phyloP scores from a whole-genome alignment of 1,140 invertebrate genomes.

The Cotesia chilonis region DNA sequence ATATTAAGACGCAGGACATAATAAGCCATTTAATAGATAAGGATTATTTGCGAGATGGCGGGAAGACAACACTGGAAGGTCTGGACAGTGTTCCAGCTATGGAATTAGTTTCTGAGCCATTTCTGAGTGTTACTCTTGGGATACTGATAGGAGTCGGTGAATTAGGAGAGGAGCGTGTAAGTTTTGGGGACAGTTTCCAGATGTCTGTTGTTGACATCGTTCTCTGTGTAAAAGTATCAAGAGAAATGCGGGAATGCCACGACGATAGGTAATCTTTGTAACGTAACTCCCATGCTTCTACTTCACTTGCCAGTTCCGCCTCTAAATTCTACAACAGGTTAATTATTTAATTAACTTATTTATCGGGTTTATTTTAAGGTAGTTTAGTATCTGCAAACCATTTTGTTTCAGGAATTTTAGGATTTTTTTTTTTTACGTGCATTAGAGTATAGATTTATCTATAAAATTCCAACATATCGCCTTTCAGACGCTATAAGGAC shows the following conservation, averaged over 20 bases:
- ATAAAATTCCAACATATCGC: too few relatives aligned
- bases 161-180: slow-evolving; percentile 52
- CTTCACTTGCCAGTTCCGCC: slow-evolving; percentile 59
- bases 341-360: slow-evolving; percentile 28
- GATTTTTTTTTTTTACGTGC: too few relatives aligned
- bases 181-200: slow-evolving; percentile 50
- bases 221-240: slow-evolving; percentile 53
- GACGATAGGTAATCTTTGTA: slow-evolving; percentile 60
- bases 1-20: not conserved
- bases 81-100: slow-evolving; percentile 53
- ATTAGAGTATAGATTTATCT: too few relatives aligned
- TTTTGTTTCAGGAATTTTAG: slow-evolving; percentile 32
- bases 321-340: slow-evolving; percentile 64
- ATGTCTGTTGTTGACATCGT: slow-evolving; percentile 40
- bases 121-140: slow-evolving; percentile 57
- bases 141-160: slow-evolving; percentile 58
- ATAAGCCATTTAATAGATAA: not conserved
- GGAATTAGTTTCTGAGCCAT: slow-evolving; percentile 53
- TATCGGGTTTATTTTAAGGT: not conserved
- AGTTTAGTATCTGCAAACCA: too few relatives aligned
- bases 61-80: slow-evolving; percentile 45
- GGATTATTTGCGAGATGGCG: slow-evolving; percentile 52
- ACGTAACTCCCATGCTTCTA: slow-evolving; percentile 60
- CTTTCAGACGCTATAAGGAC: too few relatives aligned
- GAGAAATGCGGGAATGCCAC: slow-evolving; percentile 56